Base-by-base conservation (phyloP, 2,113 vertebrate genomes). In the Charina bottae region DNA sequence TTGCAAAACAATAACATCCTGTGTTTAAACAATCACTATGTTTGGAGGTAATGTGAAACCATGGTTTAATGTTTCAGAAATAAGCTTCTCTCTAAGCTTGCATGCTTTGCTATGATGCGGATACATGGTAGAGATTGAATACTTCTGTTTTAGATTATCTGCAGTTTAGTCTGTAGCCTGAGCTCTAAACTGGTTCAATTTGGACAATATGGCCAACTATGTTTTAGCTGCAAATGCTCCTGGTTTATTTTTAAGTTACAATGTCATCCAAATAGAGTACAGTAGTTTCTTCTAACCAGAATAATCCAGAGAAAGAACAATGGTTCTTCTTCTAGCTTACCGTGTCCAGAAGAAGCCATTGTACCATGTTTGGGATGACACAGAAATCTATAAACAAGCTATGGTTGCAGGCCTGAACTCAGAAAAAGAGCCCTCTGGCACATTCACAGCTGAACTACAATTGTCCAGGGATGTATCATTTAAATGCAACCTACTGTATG, bases 111-210 rank as follows among this genome's bases (percentile, higher is more conserved):
- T 17, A 3, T 42, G 42, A 78, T 78, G 33, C 72, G 28, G 53
- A 10, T 53, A 85, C 84, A 19, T 53, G 84, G 84, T 53, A 28
- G 84, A 54, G 84, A 54, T 85, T 85, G 84, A 6, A 55, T 24
- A 54, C 53, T 85, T 85, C 84, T 85, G 26, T 55, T 54, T 85
- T 85, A 85, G 84, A 55, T 85, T 85, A 85, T n/a, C 84, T n/a
- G 12, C 6, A 55, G 33, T 4, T 85, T 53, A 85, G 84, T 17
- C 2, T 85, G 28, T 85, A 28, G 49, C 53, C 26, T 28, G 84
- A 85, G 53, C 49, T 55, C 26, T 85, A 54, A 85, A 17, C 26
- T 85, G 53, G 72, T 78, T 78, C 72, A 23, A 6, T 78, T 78
- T 78, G 68, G 33, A 78, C 33, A 78, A 78, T 78, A 21, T 78